A percentile compares a stretch with the other conserved stretches of the same genome.
phyloP scores from a whole-genome alignment of 2,888 invertebrate genomes.

The Ptychoptera contaminata region DNA sequence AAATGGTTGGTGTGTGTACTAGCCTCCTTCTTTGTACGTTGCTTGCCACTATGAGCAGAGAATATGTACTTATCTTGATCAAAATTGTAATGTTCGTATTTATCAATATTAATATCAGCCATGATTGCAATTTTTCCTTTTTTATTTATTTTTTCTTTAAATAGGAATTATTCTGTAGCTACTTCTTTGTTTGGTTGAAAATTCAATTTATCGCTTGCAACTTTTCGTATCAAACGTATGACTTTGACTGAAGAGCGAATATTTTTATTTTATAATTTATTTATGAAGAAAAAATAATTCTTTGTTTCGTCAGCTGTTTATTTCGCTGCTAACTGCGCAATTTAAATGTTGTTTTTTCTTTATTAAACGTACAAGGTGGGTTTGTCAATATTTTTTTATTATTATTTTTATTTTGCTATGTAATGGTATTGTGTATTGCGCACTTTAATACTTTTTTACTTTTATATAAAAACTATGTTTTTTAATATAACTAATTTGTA shows the following conservation, averaged over 20 bases:
- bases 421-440: too few relatives aligned
- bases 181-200: neutral
- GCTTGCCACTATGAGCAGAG: slow-evolving; percentile 78
- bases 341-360: too few relatives aligned
- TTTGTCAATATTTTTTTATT: too few relatives aligned
- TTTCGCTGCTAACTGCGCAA: too few relatives aligned
- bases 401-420: too few relatives aligned
- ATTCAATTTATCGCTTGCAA: neutral
- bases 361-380: too few relatives aligned
- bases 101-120: slow-evolving; percentile 75
- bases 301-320: too few relatives aligned
- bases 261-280: neutral
- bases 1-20: slow-evolving; percentile 78
- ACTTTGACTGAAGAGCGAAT: neutral
- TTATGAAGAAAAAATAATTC: too few relatives aligned
- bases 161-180: neutral
- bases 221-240: neutral
- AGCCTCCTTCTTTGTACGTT: slow-evolving; percentile 78
- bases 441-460: too few relatives aligned
- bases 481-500: too few relatives aligned
- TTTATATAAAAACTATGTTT: too few relatives aligned
- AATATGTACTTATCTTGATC: slow-evolving; percentile 82
- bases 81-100: slow-evolving; percentile 90
- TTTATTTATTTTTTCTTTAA: slow-evolving; percentile 7
- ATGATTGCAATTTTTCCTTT: slow-evolving; percentile 34